Evolutionary conservation across 2,797 vertebrate genomes (phyloP).

Genomic region (Petrocephalus sullivani): DNA sequence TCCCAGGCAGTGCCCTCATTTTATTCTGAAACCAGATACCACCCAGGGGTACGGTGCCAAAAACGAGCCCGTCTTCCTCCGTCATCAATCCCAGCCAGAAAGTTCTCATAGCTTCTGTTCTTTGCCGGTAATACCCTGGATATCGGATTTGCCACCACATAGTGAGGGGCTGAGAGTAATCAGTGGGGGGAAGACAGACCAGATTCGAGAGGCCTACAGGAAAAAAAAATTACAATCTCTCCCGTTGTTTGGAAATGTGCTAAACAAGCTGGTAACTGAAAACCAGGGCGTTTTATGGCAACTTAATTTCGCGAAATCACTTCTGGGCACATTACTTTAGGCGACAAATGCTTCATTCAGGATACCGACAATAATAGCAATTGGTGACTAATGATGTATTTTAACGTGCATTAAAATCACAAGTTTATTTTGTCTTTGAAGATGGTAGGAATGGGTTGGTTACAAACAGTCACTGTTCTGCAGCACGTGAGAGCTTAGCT

Average conservation of each 20-base stretch:
- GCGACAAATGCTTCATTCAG: slow-evolving; percentile 15
- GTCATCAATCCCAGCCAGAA: slow-evolving; percentile 1
- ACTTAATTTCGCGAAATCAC: slow-evolving; percentile 19
- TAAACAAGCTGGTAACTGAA: not conserved
- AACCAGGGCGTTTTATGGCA: slow-evolving; percentile 15
- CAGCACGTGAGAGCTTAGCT: not conserved
- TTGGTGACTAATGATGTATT: slow-evolving; percentile 26
- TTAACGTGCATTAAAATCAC: slow-evolving; percentile 9
- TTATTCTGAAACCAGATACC: slow-evolving; percentile 12
- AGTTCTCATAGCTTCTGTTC: not conserved
- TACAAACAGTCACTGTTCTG: not conserved
- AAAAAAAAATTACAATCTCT: not conserved
- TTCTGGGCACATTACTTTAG: slow-evolving; percentile 14
- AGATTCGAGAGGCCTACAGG: not conserved
- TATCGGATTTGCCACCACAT: not conserved
- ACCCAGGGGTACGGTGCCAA: not conserved
- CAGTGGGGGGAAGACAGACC: not conserved
- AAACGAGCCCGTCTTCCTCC: slow-evolving; percentile 10
- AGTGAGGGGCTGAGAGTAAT: not conserved
- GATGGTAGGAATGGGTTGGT: not conserved
- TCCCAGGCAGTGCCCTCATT: not conserved
- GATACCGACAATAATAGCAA: slow-evolving; percentile 18
- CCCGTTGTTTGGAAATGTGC: not conserved
- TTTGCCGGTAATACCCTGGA: not conserved
- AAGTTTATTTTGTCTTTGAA: slow-evolving; percentile 12